Conservation (phyloP, 2,113 vertebrate species). For the Varanus komodoensis region DNA sequence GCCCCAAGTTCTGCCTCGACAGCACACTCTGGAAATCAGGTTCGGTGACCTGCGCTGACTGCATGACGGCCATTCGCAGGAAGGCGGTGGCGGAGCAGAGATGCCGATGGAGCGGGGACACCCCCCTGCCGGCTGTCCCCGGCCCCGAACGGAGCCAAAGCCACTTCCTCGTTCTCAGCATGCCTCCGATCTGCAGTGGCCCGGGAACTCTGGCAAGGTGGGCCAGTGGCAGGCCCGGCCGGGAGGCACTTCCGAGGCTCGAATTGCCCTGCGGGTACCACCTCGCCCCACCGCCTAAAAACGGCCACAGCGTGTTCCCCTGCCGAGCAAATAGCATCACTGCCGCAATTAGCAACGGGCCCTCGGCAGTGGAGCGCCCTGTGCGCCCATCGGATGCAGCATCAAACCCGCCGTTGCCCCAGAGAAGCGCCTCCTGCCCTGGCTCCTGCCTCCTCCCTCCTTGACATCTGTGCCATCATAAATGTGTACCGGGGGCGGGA, state of each 20-base stretch:
- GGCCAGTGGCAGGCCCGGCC: neutral
- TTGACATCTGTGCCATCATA: neutral
- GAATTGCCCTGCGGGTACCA: neutral
- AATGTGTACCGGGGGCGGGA: neutral
- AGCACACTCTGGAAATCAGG: neutral
- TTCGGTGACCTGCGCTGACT: neutral
- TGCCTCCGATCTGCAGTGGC: neutral
- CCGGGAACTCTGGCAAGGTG: neutral
- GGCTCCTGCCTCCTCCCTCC: too few species aligned
- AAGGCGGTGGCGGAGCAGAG: too few species aligned
- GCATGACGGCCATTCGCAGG: too few species aligned
- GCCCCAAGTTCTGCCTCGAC: neutral
- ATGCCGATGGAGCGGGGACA: too few species aligned
- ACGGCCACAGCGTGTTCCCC: neutral
- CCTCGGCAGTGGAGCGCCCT: neutral
- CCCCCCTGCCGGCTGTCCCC: neutral
- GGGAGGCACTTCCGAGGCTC: neutral
- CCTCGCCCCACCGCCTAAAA: neutral
- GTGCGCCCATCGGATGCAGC: neutral
- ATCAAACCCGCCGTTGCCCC: neutral
- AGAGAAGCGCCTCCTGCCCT: neutral
- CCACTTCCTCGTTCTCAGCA: neutral
- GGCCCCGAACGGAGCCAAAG: neutral
- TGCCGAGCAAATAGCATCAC: too few species aligned
- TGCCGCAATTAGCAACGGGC: neutral